Evolutionary conservation across 2,888 invertebrate genomes (phyloP).

Genomic region (Stomorhina lunata): DNA sequence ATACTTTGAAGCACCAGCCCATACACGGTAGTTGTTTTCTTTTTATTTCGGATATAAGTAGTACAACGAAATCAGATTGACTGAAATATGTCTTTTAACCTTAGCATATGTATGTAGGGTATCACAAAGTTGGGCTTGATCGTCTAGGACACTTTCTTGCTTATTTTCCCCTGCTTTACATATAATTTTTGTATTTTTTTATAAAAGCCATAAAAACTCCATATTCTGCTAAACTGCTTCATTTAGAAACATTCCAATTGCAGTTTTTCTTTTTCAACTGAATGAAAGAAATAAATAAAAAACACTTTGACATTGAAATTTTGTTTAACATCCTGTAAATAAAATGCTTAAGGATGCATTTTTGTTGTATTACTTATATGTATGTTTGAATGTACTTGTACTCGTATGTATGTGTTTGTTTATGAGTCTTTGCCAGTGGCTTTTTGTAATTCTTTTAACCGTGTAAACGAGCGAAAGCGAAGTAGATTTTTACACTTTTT

Average conservation of each 20-base stretch:
- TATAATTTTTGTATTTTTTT: not conserved
- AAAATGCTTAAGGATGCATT: conserved; percentile 45
- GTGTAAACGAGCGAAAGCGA: not conserved
- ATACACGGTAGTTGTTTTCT: too few relatives aligned
- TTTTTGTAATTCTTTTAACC: not conserved
- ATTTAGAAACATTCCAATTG: not conserved
- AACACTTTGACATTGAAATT: conserved; percentile 60
- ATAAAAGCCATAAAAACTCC: not conserved
- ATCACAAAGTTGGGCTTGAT: too few relatives aligned
- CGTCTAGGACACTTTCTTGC: too few relatives aligned
- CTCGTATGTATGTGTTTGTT: not conserved
- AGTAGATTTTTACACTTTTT: not conserved
- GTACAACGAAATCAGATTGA: too few relatives aligned
- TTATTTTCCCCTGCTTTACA: not conserved
- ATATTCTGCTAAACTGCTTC: conserved; percentile 26
- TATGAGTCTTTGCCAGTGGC: too few relatives aligned
- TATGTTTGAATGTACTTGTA: not conserved
- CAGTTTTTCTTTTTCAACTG: not conserved
- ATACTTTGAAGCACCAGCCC: too few relatives aligned
- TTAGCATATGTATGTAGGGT: too few relatives aligned
- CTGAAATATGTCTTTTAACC: too few relatives aligned
- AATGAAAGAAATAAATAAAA: not conserved
- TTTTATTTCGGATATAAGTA: too few relatives aligned
- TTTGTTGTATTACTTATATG: not conserved
- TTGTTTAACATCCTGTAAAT: conserved; percentile 25